Conservation (phyloP, 2,113 vertebrate genomes). For the Hylia prasina region DNA sequence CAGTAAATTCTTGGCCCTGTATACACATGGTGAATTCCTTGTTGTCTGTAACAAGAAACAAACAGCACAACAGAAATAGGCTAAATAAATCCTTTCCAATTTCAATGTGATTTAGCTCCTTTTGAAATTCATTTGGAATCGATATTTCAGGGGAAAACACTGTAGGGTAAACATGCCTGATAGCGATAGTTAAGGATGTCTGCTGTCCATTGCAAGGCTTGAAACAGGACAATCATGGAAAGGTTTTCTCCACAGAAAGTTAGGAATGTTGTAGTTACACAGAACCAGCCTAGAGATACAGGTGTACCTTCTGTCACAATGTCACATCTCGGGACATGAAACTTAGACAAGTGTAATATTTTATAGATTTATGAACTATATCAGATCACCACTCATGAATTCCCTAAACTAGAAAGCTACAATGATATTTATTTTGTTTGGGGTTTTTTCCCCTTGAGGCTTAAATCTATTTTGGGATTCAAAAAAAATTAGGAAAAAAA, state of each 20-base stretch:
- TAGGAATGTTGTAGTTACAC: accelerated
- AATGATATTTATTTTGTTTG: not conserved
- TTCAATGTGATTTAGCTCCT: not conserved
- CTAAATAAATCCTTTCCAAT: not conserved
- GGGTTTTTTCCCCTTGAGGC: not conserved
- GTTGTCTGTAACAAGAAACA: not conserved
- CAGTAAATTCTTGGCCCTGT: not conserved
- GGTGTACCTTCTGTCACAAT: not conserved
- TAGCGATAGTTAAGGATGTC: not conserved
- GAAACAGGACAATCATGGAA: not conserved
- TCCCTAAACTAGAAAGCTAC: not conserved
- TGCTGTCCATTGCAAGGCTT: not conserved
- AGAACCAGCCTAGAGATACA: not conserved
- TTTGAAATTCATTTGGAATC: not conserved
- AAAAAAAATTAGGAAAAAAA: not conserved
- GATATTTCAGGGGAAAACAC: not conserved
- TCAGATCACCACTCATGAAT: not conserved
- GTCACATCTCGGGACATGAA: not conserved
- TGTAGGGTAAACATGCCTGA: not conserved
- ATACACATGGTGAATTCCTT: not conserved
- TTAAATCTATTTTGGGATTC: not conserved
- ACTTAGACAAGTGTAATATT: not conserved
- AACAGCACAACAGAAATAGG: accelerated
- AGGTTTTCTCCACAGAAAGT: not conserved
- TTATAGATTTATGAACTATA: not conserved